Evolutionary conservation across 2,113 vertebrate species (phyloP), one percentile per base, ranked within the genome.

Genomic region (Myrmophylax atrothorax): DNA sequence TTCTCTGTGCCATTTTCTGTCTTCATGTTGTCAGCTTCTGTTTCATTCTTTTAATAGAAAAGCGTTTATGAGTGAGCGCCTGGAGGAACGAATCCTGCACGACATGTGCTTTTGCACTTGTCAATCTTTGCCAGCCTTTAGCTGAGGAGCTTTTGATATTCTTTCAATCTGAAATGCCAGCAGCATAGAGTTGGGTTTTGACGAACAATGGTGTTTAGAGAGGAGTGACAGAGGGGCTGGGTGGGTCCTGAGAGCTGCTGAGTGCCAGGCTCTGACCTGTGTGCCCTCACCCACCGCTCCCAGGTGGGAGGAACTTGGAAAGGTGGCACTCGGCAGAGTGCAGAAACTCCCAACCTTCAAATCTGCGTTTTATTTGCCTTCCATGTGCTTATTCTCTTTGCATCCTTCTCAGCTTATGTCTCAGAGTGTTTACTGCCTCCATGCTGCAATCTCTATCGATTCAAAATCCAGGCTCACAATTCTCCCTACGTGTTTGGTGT

Each of bases 51-150:
- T 95, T 93, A 95, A 96, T 87, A 96, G 92, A 90, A 96, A 95
- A 91, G n/a, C 95, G 73, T 59, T 88, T 64, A 63, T 64, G 90
- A 93, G 25, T 16, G 87, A 95, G 68, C 0, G 87, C 89, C 95
- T 84, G 88, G 56, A 96, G 92, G 78, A 85, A 76, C 3, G 62
- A 90, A 91, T 91, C 58, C 35, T 82, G 95, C 93, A 75, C 60
- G 90, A 96, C 68, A 87, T 68, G 84, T 93, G 92, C 84, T 95
- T 97, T 96, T 96, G 91, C 89, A 96, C 96, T 92, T 95, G 96
- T 92, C 96, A 96, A 94, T 96, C 96, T 96, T 66, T 44, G 29
- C 63, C 89, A 88, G 62, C 83, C 87, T 86, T 92, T 46, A 89
- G 89, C 86, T 84, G 66, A 40, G 89, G 89, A 94, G 88, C 93